Percentiles rank a stretch among this genome's conserved stretches.
These are phyloP conservation scores for Pristiophorus japonicus DNA, from an alignment of 2,113 vertebrate species.

Conservation along the genomic window DNA sequence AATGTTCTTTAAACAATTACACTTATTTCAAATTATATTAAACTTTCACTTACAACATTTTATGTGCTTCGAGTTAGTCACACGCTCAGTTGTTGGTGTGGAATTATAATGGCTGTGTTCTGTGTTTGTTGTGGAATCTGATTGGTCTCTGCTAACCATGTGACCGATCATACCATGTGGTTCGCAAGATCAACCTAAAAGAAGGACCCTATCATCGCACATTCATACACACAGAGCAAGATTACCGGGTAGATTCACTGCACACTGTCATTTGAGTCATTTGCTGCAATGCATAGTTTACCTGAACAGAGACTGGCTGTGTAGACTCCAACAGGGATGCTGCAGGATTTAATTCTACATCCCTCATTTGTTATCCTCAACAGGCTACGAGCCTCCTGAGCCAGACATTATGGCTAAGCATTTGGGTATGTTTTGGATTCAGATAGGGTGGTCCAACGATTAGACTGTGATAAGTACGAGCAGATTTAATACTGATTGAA, in stretches of 20 bases:
- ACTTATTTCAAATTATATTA: not conserved
- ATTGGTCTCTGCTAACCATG: not conserved
- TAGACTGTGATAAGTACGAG: not conserved
- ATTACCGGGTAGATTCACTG: not conserved
- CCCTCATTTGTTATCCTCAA: not conserved
- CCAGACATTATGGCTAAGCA: not conserved
- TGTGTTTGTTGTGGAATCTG: not conserved
- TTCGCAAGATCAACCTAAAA: not conserved
- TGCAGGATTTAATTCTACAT: not conserved
- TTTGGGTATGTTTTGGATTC: not conserved
- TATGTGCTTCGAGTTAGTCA: not conserved
- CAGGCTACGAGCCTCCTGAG: not conserved
- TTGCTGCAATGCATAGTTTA: not conserved
- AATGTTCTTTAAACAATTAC: not conserved
- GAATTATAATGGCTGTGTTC: not conserved
- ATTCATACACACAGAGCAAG: not conserved
- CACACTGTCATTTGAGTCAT: not conserved
- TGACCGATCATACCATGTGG: not conserved
- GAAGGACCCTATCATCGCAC: too few species aligned
- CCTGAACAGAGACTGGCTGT: not conserved
- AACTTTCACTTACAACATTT: not conserved
- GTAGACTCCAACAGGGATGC: not conserved
- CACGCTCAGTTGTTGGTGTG: not conserved
- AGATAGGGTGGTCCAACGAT: not conserved
- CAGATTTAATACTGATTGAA: not conserved